Conservation (phyloP, 2,888 invertebrate species). For the Trichopria drosophilae region DNA sequence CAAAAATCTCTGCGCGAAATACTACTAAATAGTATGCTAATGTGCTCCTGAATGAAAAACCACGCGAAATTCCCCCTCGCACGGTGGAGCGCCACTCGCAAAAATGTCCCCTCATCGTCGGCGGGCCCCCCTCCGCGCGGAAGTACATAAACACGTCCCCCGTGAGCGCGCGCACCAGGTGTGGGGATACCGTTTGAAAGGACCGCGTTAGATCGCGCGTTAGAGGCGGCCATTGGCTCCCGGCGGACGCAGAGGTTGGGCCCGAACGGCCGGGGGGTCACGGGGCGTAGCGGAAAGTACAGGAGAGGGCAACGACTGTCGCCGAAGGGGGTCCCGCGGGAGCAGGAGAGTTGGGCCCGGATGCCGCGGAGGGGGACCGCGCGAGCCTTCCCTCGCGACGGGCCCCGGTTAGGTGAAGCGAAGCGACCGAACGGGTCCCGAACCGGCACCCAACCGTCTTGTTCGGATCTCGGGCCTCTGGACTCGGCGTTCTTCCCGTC, state of each 20-base stretch:
- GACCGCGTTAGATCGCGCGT: constrained; percentile 52
- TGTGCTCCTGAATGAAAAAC: background rate
- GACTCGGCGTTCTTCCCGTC: constrained; percentile 44
- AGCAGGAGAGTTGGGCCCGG: constrained; percentile 8
- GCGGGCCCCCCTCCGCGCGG: constrained; percentile 3
- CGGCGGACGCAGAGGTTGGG: constrained; percentile 52
- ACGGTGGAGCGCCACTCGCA: background rate
- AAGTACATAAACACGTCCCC: background rate
- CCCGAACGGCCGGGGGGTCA: constrained; percentile 46
- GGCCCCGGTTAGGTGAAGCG: constrained; percentile 38
- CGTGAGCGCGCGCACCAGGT: constrained; percentile 23
- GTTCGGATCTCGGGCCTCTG: constrained; percentile 35
- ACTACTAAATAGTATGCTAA: too few relatives aligned
- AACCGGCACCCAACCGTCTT: constrained; percentile 40
- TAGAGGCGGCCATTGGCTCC: constrained; percentile 55
- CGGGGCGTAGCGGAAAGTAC: constrained; percentile 38
- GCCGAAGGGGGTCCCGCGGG: background rate
- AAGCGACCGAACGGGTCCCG: constrained; percentile 52
- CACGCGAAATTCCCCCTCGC: background rate
- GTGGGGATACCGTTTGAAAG: constrained; percentile 39
- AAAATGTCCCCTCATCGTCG: too few relatives aligned
- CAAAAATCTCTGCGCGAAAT: too few relatives aligned
- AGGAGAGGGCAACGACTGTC: constrained; percentile 26
- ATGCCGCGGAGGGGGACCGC: constrained; percentile 5
- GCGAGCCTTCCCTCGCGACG: background rate